These are phyloP conservation scores for Coluber constrictor DNA, from an alignment of 2,797 vertebrate genomes.

Conservation along the genomic window DNA sequence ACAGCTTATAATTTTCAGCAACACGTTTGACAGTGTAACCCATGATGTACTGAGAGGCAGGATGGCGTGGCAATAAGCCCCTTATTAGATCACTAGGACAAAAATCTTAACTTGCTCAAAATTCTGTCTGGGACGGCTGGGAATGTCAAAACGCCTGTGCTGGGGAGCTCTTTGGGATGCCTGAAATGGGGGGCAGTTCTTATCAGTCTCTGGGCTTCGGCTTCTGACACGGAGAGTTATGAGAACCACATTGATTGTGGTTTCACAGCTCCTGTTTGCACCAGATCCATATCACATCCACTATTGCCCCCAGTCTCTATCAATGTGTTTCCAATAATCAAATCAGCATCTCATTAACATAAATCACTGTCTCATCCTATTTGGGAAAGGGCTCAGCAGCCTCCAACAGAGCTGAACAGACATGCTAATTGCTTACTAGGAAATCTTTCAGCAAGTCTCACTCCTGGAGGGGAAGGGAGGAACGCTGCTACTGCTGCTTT, in stretches of 20 bases:
- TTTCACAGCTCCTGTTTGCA: conserved; percentile 63
- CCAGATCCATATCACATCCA: conserved; percentile 65
- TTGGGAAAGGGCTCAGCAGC: conserved; percentile 1
- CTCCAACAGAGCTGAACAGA: background rate
- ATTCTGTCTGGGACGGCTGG: background rate
- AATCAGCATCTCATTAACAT: conserved; percentile 71
- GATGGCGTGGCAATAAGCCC: background rate
- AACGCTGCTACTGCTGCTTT: background rate
- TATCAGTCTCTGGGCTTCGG: background rate
- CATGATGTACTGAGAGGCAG: background rate
- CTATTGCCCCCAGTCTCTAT: conserved; percentile 50
- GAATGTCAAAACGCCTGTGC: background rate
- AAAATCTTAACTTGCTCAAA: background rate
- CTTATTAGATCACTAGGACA: background rate
- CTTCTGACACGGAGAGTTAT: conserved; percentile 23
- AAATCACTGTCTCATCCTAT: conserved; percentile 64
- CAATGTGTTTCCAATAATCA: conserved; percentile 76
- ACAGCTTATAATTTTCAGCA: background rate
- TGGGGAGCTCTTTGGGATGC: background rate
- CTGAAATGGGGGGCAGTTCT: background rate
- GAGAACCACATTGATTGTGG: conserved; percentile 68
- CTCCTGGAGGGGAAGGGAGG: background rate
- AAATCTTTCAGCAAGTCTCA: background rate
- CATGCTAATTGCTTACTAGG: background rate
- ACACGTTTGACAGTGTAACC: background rate